Percentiles rank a stretch among this genome's conserved stretches.
These are phyloP conservation scores for Chroicocephalus ridibundus DNA, from an alignment of 2,113 vertebrate species.

Conservation along the genomic window DNA sequence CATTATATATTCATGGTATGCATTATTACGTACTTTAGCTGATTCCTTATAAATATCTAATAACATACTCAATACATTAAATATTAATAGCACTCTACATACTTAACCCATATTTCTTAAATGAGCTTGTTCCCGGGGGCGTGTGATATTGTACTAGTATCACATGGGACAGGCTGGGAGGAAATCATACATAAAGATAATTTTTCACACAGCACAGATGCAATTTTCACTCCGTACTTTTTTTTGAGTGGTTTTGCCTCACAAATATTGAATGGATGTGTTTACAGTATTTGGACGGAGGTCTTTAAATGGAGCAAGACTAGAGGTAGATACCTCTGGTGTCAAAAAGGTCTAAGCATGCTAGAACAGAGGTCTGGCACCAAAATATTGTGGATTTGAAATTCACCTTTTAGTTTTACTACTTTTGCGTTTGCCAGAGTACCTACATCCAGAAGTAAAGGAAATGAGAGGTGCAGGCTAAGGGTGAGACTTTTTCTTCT, in stretches of 20 bases:
- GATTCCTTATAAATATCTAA: slow-evolving; percentile 73
- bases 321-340: neutral
- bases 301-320: neutral
- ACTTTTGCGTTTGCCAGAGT: neutral
- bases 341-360: neutral
- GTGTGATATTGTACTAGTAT: neutral
- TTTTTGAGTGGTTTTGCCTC: neutral
- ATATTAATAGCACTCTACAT: slow-evolving; percentile 38
- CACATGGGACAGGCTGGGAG: neutral
- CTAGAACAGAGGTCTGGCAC: neutral
- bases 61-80: slow-evolving; percentile 48
- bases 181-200: neutral
- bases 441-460: neutral
- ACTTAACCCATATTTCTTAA: slow-evolving; percentile 51
- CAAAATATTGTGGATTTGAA: neutral
- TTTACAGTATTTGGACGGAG: rapidly evolving
- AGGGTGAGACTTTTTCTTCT: neutral
- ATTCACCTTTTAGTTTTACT: neutral
- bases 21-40: neutral
- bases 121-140: neutral
- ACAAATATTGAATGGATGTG: neutral
- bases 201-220: neutral
- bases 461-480: neutral
- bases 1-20: slow-evolving; percentile 42
- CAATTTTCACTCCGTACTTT: neutral